phyloP scores from a whole-genome alignment of 2,888 invertebrate species.

The Phalera bucephala region DNA sequence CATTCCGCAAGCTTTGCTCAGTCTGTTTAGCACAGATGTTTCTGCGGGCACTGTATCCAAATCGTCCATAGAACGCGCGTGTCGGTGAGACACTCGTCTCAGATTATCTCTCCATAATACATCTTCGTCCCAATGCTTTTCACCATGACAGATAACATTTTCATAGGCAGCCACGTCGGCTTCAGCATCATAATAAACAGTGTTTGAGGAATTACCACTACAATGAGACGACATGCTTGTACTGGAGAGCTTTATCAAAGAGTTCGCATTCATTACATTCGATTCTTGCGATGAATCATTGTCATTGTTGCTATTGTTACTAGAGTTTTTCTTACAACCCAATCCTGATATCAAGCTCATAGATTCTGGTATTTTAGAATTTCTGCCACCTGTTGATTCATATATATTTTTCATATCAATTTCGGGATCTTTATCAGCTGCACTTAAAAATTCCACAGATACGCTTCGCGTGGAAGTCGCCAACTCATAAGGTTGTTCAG shows the following conservation, averaged over 20 bases:
- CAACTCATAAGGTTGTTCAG: slow-evolving; percentile 74
- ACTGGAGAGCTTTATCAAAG: slow-evolving; percentile 60
- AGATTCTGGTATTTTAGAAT: slow-evolving; percentile 81
- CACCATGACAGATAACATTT: slow-evolving; percentile 82
- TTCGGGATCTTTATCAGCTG: slow-evolving; percentile 85
- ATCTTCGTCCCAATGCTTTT: slow-evolving; percentile 93
- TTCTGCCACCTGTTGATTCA: slow-evolving; percentile 85
- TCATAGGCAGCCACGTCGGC: slow-evolving; percentile 71
- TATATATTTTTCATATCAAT: slow-evolving; percentile 89
- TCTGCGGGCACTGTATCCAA: slow-evolving; percentile 81
- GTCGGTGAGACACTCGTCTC: slow-evolving; percentile 89
- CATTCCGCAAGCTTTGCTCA: slow-evolving; percentile 56
- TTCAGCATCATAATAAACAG: slow-evolving; percentile 76
- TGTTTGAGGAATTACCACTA: slow-evolving; percentile 75
- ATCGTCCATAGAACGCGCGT: slow-evolving; percentile 92
- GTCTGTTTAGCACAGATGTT: slow-evolving; percentile 38
- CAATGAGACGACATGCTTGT: slow-evolving; percentile 79
- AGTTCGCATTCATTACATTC: slow-evolving; percentile 43
- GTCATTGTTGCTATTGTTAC: slow-evolving; percentile 44
- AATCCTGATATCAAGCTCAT: slow-evolving; percentile 73
- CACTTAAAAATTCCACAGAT: slow-evolving; percentile 86
- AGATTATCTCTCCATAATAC: slow-evolving; percentile 91
- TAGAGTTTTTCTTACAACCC: slow-evolving; percentile 70
- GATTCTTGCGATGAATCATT: slow-evolving; percentile 52
- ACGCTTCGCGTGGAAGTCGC: slow-evolving; percentile 84